Base-by-base conservation (phyloP, 2,113 vertebrate genomes). In the Calyptomena viridis region DNA sequence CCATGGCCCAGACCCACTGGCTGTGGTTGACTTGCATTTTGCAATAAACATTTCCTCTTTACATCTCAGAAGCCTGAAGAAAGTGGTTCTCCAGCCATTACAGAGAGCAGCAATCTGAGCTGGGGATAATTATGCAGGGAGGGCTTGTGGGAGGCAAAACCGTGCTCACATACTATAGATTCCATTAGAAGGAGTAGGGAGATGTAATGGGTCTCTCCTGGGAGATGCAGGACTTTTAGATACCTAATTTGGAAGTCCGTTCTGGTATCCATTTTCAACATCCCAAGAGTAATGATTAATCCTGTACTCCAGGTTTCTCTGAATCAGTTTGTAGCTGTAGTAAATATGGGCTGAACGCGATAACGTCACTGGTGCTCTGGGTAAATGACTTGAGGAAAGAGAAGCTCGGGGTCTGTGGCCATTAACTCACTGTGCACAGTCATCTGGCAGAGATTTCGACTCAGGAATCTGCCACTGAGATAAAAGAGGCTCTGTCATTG, bases 141-240 rank as follows among this genome's bases (percentile, higher is more conserved):
- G 92, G 68, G 59, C 73, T 95, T 84, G 91, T 84, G 75, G 88
- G 94, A 95, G 93, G 93, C 86, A 68, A 77, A 89, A 79, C 92
- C 6, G 0, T 69, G 71, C 44, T 93, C 81, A 94, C 66, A 60
- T 91, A 74, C 90, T 93, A 82, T 83, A 93, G 94, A 94, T 95
- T 84, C 96, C 95, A 95, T 96, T 96, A 97, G 90, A 68, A 90
- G 20, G 39, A 87, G 92, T 19, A 85, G 90, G 80, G 94, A 92
- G 86, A 95, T 94, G 91, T 91, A 95, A 90, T 35, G 49, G 59
- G 52, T 62, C 93, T 93, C 93, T 95, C 93, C 90, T 93, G 91
- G 94, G 90, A 95, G 85, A 97, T 92, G 94, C 92, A 95, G 95
- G 96, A 95, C 96, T 96, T 96, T 94, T 52, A 95, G 89, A 94